Percentiles rank a stretch among this genome's conserved stretches.
Evolutionary conservation across 2,113 vertebrate genomes (phyloP).

Genomic region (Oncorhynchus tshawytscha): DNA sequence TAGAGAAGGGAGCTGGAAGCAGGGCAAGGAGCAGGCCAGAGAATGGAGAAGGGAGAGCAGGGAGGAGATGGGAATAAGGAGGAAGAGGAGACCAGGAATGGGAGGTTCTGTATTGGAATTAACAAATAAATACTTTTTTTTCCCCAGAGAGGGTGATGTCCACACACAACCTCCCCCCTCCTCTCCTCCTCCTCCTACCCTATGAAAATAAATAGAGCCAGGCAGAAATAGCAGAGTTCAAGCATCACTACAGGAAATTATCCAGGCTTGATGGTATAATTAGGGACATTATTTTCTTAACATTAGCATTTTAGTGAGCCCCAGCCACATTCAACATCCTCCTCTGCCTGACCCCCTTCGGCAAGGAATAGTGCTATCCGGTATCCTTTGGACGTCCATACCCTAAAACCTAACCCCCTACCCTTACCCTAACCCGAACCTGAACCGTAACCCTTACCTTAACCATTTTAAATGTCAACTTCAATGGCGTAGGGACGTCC

Average conservation of each 20-base stretch:
- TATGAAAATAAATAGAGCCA: conserved; percentile 72
- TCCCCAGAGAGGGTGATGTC: conserved; percentile 75
- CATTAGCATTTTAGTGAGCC: conserved; percentile 61
- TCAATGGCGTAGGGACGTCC: too few species aligned
- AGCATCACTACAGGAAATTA: conserved; percentile 75
- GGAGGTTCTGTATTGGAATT: conserved; percentile 72
- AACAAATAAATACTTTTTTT: conserved; percentile 81
- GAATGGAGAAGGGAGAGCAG: too few species aligned
- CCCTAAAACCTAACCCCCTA: too few species aligned
- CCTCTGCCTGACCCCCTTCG: background rate
- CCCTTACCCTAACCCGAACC: too few species aligned
- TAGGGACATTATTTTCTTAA: conserved; percentile 67
- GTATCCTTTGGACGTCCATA: too few species aligned
- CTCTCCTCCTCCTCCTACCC: conserved; percentile 34
- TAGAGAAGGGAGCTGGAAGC: too few species aligned
- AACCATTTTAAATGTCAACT: too few species aligned
- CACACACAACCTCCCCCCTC: conserved; percentile 53
- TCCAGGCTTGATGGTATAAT: conserved; percentile 71
- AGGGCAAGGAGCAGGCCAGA: too few species aligned
- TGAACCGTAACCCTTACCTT: too few species aligned
- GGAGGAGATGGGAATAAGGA: too few species aligned
- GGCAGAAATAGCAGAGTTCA: conserved; percentile 74
- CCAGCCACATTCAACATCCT: conserved; percentile 22
- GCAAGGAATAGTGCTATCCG: too few species aligned
- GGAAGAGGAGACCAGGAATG: background rate